Evolutionary conservation across 1,140 invertebrate genomes (phyloP), one percentile per base, ranked within the genome.

Genomic region (Antheraea mylitta): DNA sequence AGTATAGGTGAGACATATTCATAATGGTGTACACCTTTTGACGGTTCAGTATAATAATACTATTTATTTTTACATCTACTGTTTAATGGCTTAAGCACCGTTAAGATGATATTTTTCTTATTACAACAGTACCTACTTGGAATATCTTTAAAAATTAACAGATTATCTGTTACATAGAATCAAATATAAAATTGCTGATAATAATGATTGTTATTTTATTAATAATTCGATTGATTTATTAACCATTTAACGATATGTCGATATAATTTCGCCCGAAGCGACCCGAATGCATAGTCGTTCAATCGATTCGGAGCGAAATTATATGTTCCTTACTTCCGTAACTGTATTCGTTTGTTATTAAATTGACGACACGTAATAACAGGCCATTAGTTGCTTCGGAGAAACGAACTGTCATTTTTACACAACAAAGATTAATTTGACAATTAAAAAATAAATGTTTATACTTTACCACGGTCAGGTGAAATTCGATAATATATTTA

Each of bases 311-410:
- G 72, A 74, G 75, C 72, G 64, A 86, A 88, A 90, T 89, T 89
- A 85, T 75, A 86, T 71, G 84, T 84, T 86, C 42, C 72, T 78
- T 79, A 73, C 70, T 85, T 80, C 78, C 78, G 77, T 78, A 77
- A 82, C 77, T 71, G 72, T 75, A 75, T 81, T 67, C 75, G 76
- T 81, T 85, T 77, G 76, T 80, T 80, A 79, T 82, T 77, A 76
- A 81, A 81, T 79, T 75, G 71, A 77, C 82, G 81, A 85, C 77
- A 78, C 70, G 74, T 86, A 89, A 88, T 87, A 81, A 83, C 80
- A 78, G 74, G 65, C 75, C 71, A 84, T 86, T 85, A 82, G 77
- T 76, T 81, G 1, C 73, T 71, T 73, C 73, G 65, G 74, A 73
- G 72, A 76, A 79, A 73, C 64, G 66, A 71, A 73, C 64, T 79